Percentiles rank a stretch among this genome's conserved stretches.
phyloP scores from a whole-genome alignment of 2,888 invertebrate genomes.

The Hirtodrosophila cameraria region DNA sequence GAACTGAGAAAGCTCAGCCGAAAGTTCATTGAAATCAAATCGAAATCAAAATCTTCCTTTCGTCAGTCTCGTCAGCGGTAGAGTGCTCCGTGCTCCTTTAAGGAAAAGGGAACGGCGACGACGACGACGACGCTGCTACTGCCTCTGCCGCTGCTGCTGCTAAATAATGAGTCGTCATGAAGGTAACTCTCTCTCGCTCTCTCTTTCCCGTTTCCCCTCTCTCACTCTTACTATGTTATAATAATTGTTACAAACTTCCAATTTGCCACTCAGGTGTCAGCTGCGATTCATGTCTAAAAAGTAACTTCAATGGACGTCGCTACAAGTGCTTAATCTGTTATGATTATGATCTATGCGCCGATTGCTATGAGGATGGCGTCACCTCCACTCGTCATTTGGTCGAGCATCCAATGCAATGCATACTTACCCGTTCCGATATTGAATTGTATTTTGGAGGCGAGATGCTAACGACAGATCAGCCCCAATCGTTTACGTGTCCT shows the following conservation, averaged over 20 bases:
- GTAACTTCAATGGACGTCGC: conserved; percentile 98
- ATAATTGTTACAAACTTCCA: no score
- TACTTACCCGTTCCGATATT: conserved; percentile 97
- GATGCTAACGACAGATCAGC: conserved; percentile 94
- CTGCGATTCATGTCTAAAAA: conserved; percentile 99
- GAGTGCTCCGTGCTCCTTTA: conserved; percentile 24
- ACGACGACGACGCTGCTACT: conserved; percentile 59
- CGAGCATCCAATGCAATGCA: conserved; percentile 99
- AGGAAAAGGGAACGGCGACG: conserved; percentile 41
- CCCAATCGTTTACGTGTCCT: conserved; percentile 98
- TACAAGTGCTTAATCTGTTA: conserved; percentile 99
- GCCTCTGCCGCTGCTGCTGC: conserved; percentile 46
- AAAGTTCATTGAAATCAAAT: conserved; percentile 38
- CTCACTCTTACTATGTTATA: not conserved
- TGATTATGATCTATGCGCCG: conserved; percentile 99
- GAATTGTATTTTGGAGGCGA: conserved; percentile 98
- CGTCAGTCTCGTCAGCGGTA: conserved; percentile 29
- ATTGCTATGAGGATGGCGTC: conserved; percentile 96
- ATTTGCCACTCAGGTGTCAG: conserved; percentile 92
- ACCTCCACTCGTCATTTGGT: conserved; percentile 96
- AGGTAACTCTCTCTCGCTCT: conserved; percentile 87
- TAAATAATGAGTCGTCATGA: conserved; percentile 95
- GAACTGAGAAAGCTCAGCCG: conserved; percentile 41
- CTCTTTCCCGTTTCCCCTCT: no score
- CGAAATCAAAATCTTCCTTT: conserved; percentile 29